Conservation (phyloP, 2,797 vertebrate genomes). For the Lophotriccus pileatus region DNA sequence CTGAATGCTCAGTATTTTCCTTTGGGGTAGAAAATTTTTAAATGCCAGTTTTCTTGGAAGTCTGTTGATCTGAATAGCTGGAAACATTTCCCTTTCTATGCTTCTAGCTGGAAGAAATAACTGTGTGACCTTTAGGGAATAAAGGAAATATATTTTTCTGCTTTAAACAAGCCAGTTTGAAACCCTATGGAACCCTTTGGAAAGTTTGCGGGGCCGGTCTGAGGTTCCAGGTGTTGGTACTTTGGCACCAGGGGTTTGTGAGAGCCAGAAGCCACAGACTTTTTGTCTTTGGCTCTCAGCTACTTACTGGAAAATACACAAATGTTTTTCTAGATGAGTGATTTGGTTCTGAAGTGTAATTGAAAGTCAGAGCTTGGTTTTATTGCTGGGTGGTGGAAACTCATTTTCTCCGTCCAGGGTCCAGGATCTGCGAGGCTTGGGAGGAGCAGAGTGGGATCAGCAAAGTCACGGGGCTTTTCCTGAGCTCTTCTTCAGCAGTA, state of each 20-base stretch:
- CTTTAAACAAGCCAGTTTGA: neutral
- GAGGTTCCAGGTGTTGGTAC: neutral
- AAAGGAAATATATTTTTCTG: neutral
- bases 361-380: slow-evolving; percentile 6
- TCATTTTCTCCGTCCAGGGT: neutral
- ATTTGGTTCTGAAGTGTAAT: neutral
- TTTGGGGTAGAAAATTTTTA: neutral
- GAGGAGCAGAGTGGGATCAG: neutral
- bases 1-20: neutral
- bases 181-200: neutral
- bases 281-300: neutral
- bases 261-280: neutral
- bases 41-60: neutral
- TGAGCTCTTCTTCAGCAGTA: neutral
- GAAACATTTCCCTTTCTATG: neutral
- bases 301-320: neutral
- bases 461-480: neutral
- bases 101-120: slow-evolving; percentile 1
- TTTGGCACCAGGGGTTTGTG: neutral
- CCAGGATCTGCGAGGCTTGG: neutral
- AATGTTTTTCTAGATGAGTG: neutral
- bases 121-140: neutral
- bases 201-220: neutral
- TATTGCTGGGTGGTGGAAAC: neutral
- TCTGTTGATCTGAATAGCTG: neutral